Evolutionary conservation across 2,888 invertebrate genomes (phyloP).

Genomic region (Neocrepidodera transversa): DNA sequence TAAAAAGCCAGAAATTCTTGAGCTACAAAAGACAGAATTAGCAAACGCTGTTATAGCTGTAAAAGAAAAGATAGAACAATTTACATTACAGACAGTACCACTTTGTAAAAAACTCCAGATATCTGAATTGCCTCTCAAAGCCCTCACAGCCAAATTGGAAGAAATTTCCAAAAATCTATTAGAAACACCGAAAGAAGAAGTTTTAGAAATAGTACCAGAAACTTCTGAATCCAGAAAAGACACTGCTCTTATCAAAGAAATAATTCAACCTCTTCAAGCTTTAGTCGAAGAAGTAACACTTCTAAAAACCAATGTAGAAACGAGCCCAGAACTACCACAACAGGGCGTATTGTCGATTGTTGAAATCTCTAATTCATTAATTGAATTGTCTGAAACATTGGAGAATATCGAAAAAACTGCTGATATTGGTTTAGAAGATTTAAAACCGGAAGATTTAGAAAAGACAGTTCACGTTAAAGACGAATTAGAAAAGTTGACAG

Average conservation of each 20-base stretch:
- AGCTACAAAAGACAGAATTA: conserved; percentile 32
- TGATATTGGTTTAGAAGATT: conserved; percentile 21
- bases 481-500: conserved; percentile 24
- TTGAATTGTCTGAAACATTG: conserved; percentile 20
- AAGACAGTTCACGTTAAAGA: conserved; percentile 9
- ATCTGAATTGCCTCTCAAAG: neutral
- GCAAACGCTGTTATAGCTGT: conserved; percentile 23
- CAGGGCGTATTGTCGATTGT: conserved; percentile 37
- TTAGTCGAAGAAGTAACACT: conserved; percentile 30
- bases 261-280: conserved; percentile 30
- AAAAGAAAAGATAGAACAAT: conserved; percentile 25
- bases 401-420: conserved; percentile 15
- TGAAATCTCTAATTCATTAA: conserved; percentile 32
- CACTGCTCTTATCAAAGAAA: conserved; percentile 18
- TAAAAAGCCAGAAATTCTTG: conserved; percentile 14
- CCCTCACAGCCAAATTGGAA: neutral
- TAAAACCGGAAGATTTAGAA: conserved; percentile 20
- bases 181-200: neutral
- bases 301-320: conserved; percentile 31
- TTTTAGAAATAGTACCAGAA: neutral
- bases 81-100: neutral
- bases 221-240: conserved; percentile 10
- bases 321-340: conserved; percentile 23
- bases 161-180: neutral
- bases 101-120: neutral